phyloP scores from a whole-genome alignment of 2,113 vertebrate species.

The Heterotilapia buettikoferi region DNA sequence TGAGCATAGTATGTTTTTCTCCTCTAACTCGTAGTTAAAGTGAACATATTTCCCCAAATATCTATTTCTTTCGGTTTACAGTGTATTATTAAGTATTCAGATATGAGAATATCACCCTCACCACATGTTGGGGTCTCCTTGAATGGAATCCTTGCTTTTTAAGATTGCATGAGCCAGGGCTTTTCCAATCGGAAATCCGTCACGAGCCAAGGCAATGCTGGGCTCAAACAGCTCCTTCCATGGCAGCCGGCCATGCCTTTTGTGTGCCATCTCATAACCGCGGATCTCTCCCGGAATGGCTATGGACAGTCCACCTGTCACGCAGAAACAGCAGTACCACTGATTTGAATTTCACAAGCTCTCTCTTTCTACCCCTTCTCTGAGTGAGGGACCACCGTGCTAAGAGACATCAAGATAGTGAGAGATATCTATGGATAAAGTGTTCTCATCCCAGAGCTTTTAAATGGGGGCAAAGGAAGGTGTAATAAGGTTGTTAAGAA shows the following conservation, averaged over 20 bases:
- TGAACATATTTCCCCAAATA: neutral
- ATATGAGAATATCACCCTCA: conserved; percentile 47
- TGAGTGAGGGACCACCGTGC: neutral
- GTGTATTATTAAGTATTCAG: neutral
- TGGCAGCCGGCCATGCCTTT: conserved; percentile 82
- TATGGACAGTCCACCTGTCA: conserved; percentile 86
- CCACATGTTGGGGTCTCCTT: conserved; percentile 79
- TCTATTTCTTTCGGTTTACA: neutral
- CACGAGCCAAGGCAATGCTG: conserved; percentile 84
- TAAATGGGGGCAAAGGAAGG: neutral
- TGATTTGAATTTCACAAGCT: neutral
- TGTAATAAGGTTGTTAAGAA: neutral
- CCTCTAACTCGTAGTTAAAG: neutral
- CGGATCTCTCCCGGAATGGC: conserved; percentile 93
- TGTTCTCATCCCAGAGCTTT: neutral
- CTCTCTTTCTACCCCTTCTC: neutral
- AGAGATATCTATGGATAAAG: neutral
- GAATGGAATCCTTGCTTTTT: conserved; percentile 62
- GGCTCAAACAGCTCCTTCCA: conserved; percentile 90
- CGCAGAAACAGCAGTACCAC: neutral
- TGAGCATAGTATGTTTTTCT: neutral
- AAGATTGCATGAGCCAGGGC: conserved; percentile 79
- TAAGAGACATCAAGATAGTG: neutral
- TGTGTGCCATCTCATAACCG: conserved; percentile 90
- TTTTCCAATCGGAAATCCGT: conserved; percentile 84